These are phyloP conservation scores for Meliscaeva auricollis DNA, from an alignment of 2,888 invertebrate genomes.

Conservation along the genomic window DNA sequence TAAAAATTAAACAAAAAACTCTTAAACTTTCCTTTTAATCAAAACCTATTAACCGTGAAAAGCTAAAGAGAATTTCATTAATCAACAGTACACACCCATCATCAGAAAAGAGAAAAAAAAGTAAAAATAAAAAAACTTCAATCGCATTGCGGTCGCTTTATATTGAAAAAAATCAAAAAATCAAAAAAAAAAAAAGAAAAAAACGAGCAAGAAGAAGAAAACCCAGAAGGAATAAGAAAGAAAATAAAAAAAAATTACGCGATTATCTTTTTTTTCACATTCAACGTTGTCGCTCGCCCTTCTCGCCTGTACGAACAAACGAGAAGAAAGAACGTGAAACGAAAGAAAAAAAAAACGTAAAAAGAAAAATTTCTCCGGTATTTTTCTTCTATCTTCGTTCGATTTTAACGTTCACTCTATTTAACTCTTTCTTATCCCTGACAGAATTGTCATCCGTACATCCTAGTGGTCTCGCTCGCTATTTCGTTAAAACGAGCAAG, in stretches of 20 bases:
- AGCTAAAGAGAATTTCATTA: conserved; percentile 46
- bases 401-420: conserved; percentile 30
- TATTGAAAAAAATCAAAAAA: conserved; percentile 49
- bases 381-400: conserved; percentile 46
- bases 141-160: conserved; percentile 73
- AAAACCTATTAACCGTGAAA: conserved; percentile 41
- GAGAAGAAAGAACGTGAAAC: conserved; percentile 45
- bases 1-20: conserved; percentile 73
- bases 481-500: conserved; percentile 50
- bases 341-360: conserved; percentile 53
- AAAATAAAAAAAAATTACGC: conserved; percentile 52
- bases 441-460: conserved; percentile 59
- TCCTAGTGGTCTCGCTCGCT: conserved; percentile 31
- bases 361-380: conserved; percentile 69
- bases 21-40: conserved; percentile 40
- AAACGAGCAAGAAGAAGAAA: conserved; percentile 39
- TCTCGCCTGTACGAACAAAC: conserved; percentile 40
- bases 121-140: conserved; percentile 53
- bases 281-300: conserved; percentile 42
- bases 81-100: conserved; percentile 37
- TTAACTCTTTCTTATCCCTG: conserved; percentile 48
- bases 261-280: conserved; percentile 63
- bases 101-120: conserved; percentile 25
- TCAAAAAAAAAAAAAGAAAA: conserved; percentile 18
- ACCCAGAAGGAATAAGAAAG: conserved; percentile 44